A percentile compares a stretch with the other conserved stretches of the same genome.
These are phyloP conservation scores for Stegana nigrithorax DNA, from an alignment of 2,888 invertebrate genomes.

Conservation along the genomic window DNA sequence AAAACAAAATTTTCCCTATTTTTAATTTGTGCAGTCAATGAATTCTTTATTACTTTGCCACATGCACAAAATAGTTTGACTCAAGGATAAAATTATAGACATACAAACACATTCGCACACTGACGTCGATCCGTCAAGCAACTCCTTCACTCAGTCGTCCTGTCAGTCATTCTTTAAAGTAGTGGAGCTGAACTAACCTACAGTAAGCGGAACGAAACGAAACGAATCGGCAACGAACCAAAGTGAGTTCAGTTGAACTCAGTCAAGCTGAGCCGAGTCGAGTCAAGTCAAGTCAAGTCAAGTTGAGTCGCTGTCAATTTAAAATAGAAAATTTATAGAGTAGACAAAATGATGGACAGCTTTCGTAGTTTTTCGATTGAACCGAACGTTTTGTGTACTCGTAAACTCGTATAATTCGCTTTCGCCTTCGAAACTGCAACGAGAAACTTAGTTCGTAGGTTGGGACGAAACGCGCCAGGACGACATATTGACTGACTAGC, in stretches of 20 bases:
- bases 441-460: too few relatives aligned
- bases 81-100: conserved; percentile 2
- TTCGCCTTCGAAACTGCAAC: conserved; percentile 1
- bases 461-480: too few relatives aligned
- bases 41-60: neutral
- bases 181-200: conserved; percentile 25
- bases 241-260: conserved; percentile 36
- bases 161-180: conserved; percentile 36
- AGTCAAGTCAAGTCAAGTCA: conserved; percentile 56
- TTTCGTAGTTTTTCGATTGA: conserved; percentile 44
- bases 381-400: conserved; percentile 8
- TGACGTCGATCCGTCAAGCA: conserved; percentile 57
- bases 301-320: conserved; percentile 66
- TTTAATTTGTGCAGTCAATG: conserved; percentile 1
- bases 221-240: conserved; percentile 21
- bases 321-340: conserved; percentile 66
- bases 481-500: too few relatives aligned
- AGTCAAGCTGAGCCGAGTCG: conserved; percentile 33
- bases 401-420: conserved; percentile 13
- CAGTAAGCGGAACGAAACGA: conserved; percentile 32
- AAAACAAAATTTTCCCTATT: too few relatives aligned
- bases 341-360: conserved; percentile 68
- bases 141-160: conserved; percentile 61
- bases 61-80: neutral
- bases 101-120: neutral